Evolutionary conservation across 1,140 invertebrate genomes (phyloP).

Genomic region (Drosophila sturtevanti): DNA sequence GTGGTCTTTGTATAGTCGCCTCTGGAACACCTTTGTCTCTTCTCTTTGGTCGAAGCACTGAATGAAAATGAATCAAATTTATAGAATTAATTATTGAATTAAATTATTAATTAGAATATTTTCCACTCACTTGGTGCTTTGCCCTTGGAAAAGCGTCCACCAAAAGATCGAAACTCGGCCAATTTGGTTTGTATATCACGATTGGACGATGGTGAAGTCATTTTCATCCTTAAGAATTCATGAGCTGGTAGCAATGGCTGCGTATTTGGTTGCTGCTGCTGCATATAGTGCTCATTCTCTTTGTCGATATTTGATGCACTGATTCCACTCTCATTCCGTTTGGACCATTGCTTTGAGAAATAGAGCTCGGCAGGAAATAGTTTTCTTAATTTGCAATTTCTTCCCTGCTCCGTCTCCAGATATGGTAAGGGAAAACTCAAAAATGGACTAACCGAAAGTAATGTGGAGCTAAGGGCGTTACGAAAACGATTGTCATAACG

Average conservation of each 20-base stretch:
- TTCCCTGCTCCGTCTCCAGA: slow-evolving; percentile 92
- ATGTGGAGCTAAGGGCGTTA: slow-evolving; percentile 88
- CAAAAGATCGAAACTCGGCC: slow-evolving; percentile 93
- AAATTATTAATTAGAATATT: background rate
- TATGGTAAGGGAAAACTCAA: slow-evolving; percentile 93
- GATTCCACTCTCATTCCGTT: slow-evolving; percentile 52
- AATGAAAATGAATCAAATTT: background rate
- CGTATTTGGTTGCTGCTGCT: slow-evolving; percentile 35
- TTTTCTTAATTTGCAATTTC: slow-evolving; percentile 88
- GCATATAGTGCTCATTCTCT: slow-evolving; percentile 42
- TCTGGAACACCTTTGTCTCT: slow-evolving; percentile 19
- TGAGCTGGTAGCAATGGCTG: slow-evolving; percentile 84
- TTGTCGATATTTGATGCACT: slow-evolving; percentile 51
- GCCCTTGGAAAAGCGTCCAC: slow-evolving; percentile 86
- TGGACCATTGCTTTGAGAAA: slow-evolving; percentile 86
- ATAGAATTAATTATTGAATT: background rate
- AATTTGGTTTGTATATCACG: slow-evolving; percentile 88
- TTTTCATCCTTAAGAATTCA: slow-evolving; percentile 88
- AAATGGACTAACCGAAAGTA: slow-evolving; percentile 94
- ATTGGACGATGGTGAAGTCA: slow-evolving; percentile 87
- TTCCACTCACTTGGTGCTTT: slow-evolving; percentile 60
- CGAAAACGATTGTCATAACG: slow-evolving; percentile 88
- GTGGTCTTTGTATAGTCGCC: slow-evolving; percentile 46
- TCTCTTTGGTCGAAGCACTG: slow-evolving; percentile 60
- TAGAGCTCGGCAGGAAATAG: slow-evolving; percentile 93